These are phyloP conservation scores for Tenthredo amoena DNA, from an alignment of 2,888 invertebrate species.

Conservation along the genomic window DNA sequence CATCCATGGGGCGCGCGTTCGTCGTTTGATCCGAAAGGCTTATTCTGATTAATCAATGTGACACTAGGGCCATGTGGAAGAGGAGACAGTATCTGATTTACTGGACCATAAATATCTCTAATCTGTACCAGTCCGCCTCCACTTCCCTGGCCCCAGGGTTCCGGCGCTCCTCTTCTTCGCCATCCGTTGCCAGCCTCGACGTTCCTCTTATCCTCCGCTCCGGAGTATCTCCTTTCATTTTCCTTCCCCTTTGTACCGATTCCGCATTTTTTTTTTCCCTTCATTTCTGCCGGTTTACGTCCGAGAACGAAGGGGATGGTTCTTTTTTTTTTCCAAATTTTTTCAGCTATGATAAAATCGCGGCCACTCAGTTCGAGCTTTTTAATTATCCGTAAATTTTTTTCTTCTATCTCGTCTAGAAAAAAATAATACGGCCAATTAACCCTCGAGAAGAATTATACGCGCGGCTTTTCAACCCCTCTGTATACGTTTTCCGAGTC, in stretches of 20 bases:
- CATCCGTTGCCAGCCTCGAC: constrained; percentile 25
- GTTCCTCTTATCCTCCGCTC: neutral
- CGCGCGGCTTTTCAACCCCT: neutral
- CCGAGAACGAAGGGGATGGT: neutral
- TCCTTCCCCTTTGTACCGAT: neutral
- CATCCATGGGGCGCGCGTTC: neutral
- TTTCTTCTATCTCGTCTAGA: neutral
- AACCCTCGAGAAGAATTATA: neutral
- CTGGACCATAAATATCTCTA: constrained; percentile 74
- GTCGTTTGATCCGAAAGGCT: constrained; percentile 44
- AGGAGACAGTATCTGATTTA: constrained; percentile 71
- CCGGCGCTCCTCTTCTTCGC: constrained; percentile 34
- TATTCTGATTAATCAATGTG: constrained; percentile 68
- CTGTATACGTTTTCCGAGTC: neutral
- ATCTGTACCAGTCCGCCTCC: constrained; percentile 67
- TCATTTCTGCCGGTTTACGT: neutral
- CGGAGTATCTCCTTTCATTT: neutral
- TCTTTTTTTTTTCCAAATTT: too few relatives aligned
- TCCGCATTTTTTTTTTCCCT: neutral
- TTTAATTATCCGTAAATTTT: neutral
- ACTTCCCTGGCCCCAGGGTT: constrained; percentile 48
- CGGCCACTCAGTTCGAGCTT: neutral
- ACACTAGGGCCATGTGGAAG: constrained; percentile 57
- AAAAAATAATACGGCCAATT: neutral
- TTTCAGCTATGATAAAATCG: neutral